A percentile compares a stretch with the other conserved stretches of the same genome.
Evolutionary conservation across 2,113 vertebrate species (phyloP).

Genomic region (Phalacrocorax carbo): DNA sequence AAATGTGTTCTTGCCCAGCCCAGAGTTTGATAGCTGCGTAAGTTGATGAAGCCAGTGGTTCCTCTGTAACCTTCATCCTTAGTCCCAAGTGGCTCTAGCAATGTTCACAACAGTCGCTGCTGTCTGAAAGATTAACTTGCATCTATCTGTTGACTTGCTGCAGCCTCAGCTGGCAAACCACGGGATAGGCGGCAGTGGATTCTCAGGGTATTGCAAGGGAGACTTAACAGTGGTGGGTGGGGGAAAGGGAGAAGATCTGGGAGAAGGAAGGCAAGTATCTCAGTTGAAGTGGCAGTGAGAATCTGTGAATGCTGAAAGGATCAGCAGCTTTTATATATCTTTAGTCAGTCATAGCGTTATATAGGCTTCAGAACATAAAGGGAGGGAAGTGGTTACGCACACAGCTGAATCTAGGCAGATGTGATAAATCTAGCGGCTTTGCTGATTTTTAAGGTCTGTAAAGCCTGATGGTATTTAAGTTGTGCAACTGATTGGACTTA

Average conservation of each 20-base stretch:
- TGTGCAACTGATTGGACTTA: neutral
- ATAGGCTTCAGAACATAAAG: neutral
- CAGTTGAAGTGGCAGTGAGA: neutral
- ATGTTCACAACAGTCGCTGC: neutral
- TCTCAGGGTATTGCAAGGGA: neutral
- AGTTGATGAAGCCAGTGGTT: neutral
- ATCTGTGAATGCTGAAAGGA: neutral
- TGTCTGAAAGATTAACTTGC: neutral
- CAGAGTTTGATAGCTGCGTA: neutral
- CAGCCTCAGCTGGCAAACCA: neutral
- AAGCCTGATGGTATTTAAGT: neutral
- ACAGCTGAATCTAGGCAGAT: neutral
- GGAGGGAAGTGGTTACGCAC: neutral
- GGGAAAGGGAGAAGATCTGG: neutral
- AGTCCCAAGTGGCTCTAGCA: neutral
- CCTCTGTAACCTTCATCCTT: neutral
- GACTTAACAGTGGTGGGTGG: neutral
- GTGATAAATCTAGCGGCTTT: neutral
- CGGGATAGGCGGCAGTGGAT: neutral
- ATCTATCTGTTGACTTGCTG: slow-evolving; percentile 8
- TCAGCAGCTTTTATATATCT: neutral
- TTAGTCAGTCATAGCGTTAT: neutral
- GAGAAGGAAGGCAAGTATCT: neutral
- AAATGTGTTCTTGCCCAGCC: neutral
- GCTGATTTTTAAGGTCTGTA: neutral